phyloP scores from a whole-genome alignment of 2,113 vertebrate genomes.

The Holacanthus passer region DNA sequence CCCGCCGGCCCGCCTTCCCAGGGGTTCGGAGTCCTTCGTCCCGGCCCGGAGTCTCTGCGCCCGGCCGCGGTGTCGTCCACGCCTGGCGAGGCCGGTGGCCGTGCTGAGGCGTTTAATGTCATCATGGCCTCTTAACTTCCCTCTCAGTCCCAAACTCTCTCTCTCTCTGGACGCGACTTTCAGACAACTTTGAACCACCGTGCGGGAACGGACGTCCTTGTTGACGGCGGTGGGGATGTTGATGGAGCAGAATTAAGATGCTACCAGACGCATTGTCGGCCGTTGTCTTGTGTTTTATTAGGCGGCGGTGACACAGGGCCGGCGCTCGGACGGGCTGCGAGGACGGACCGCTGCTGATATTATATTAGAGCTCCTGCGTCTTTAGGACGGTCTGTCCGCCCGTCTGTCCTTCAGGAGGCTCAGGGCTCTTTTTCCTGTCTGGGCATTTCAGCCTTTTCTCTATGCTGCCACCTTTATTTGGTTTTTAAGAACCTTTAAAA shows the following conservation, averaged over 20 bases:
- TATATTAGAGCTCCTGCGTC: slow-evolving; percentile 24
- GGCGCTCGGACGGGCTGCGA: slow-evolving; percentile 44
- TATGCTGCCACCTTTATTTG: background rate
- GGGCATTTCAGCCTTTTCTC: background rate
- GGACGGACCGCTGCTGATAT: slow-evolving; percentile 56
- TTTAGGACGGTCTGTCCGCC: slow-evolving; percentile 6
- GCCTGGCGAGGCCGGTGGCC: slow-evolving; percentile 2
- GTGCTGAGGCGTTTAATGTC: slow-evolving; percentile 56
- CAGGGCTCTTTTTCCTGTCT: background rate
- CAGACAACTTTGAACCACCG: slow-evolving; percentile 64
- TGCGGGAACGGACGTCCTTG: slow-evolving; percentile 27
- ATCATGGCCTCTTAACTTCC: slow-evolving; percentile 54
- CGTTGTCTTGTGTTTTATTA: slow-evolving; percentile 44
- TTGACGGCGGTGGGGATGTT: background rate
- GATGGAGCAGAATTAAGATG: slow-evolving; percentile 23
- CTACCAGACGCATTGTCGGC: background rate
- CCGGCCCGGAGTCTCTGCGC: background rate
- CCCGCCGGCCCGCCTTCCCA: background rate
- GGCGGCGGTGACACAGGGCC: slow-evolving; percentile 18
- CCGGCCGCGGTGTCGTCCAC: background rate
- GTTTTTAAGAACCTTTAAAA: too few relatives aligned
- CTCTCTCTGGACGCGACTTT: slow-evolving; percentile 61
- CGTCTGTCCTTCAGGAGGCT: slow-evolving; percentile 15
- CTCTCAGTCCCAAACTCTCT: background rate
- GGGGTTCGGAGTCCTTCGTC: background rate